These are phyloP conservation scores for Drosophila austrosaltans DNA, from an alignment of 2,888 invertebrate genomes.

Conservation along the genomic window DNA sequence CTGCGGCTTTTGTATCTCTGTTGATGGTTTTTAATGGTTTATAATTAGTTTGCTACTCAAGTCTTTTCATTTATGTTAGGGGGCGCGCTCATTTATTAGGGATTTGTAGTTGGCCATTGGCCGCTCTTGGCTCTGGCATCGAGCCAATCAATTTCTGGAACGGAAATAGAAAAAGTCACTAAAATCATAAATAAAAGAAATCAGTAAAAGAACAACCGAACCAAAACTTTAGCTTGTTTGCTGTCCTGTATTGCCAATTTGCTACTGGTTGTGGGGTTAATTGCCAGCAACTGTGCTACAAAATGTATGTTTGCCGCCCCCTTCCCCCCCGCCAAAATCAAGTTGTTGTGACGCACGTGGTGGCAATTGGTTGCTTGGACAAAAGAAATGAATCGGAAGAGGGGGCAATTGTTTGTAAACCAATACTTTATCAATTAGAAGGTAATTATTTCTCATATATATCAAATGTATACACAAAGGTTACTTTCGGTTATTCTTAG, in stretches of 20 bases:
- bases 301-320: constrained; percentile 8
- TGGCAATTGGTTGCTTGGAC: not conserved
- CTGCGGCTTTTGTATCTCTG: constrained; percentile 32
- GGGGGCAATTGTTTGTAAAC: not conserved
- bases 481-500: no score
- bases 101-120: constrained; percentile 38
- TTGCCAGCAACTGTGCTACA: constrained; percentile 41
- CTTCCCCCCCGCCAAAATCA: not conserved
- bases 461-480: no score
- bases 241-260: constrained; percentile 27
- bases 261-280: constrained; percentile 54
- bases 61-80: constrained; percentile 23
- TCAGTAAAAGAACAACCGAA: not conserved
- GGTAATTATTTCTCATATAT: no score
- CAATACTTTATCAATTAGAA: no score
- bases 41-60: constrained; percentile 65
- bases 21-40: constrained; percentile 57
- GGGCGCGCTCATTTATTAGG: constrained; percentile 47
- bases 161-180: constrained; percentile 63
- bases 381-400: not conserved
- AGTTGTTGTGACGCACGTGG: constrained; percentile 1
- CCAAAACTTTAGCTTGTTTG: constrained; percentile 9
- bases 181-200: constrained; percentile 5
- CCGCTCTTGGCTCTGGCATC: constrained; percentile 47
- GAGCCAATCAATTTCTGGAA: constrained; percentile 73